Percentiles rank a stretch among this genome's conserved stretches.
These are phyloP conservation scores for Peromyscus eremicus DNA, from an alignment of 2,797 vertebrate species.

Conservation along the genomic window DNA sequence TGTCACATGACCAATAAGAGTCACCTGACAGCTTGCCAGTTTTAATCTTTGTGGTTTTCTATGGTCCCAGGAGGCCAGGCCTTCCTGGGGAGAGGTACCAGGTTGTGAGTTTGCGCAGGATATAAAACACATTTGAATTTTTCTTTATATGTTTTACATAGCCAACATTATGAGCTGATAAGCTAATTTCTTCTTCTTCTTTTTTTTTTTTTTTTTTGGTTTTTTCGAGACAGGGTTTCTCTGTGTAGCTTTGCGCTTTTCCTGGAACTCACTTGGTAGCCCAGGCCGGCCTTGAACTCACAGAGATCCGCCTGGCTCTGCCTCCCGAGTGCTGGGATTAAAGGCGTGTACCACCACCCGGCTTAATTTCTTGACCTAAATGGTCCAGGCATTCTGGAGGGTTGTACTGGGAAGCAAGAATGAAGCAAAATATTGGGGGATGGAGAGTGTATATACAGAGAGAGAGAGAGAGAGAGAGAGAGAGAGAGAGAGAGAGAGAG, in stretches of 20 bases:
- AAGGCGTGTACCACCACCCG: no score
- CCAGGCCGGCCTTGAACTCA: no score
- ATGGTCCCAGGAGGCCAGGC: background rate
- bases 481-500: no score
- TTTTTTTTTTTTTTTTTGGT: no score
- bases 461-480: no score
- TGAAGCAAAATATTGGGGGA: background rate
- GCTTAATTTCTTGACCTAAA: background rate
- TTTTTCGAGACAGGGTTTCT: no score
- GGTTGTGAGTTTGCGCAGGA: background rate
- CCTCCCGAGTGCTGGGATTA: no score
- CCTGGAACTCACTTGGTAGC: no score
- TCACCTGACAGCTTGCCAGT: constrained; percentile 14
- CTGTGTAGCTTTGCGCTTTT: no score
- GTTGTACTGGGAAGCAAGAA: background rate
- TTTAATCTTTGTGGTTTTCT: constrained; percentile 42
- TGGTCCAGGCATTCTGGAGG: background rate
- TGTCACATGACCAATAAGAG: constrained; percentile 51
- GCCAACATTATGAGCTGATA: background rate
- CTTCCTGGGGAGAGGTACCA: constrained; percentile 20
- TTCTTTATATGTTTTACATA: constrained; percentile 11
- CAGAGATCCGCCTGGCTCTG: no score
- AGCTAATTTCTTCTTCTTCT: constrained; percentile 16
- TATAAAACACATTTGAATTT: background rate
- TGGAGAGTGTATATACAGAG: no score